A percentile compares a stretch with the other conserved stretches of the same genome.
Evolutionary conservation across 2,888 invertebrate species (phyloP).

Genomic region (Agrotis clavis): DNA sequence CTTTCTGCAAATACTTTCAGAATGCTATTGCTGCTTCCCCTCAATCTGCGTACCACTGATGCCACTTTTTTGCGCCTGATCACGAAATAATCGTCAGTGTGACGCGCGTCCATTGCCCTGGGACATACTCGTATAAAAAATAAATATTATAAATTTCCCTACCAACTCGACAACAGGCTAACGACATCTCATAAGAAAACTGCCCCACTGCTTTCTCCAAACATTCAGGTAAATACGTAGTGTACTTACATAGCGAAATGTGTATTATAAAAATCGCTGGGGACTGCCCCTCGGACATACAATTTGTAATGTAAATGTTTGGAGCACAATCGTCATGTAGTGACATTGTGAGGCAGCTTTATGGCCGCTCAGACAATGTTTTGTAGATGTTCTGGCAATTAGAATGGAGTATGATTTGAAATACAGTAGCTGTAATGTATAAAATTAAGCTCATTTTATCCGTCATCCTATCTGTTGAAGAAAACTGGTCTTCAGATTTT

Average conservation of each 20-base stretch:
- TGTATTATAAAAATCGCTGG: conserved; percentile 67
- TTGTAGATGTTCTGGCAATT: conserved; percentile 26
- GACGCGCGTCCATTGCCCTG: too few species aligned
- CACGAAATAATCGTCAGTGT: too few species aligned
- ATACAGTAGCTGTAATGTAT: neutral
- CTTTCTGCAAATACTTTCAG: too few species aligned
- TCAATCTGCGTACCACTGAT: too few species aligned
- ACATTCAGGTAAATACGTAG: conserved; percentile 51
- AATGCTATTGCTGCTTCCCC: too few species aligned
- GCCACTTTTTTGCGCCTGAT: too few species aligned
- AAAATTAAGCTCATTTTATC: neutral
- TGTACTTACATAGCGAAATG: conserved; percentile 19
- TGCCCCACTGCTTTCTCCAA: conserved; percentile 18
- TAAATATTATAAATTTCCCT: too few species aligned
- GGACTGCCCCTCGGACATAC: conserved; percentile 71
- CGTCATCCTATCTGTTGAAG: too few species aligned
- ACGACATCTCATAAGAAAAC: conserved; percentile 11
- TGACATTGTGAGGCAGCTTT: conserved; percentile 27
- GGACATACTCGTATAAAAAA: too few species aligned
- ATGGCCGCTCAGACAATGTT: conserved; percentile 19
- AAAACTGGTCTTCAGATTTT: too few species aligned
- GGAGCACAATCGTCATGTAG: conserved; percentile 43
- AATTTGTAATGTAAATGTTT: conserved; percentile 77
- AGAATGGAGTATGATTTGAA: conserved; percentile 15
- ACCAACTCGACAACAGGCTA: neutral